A percentile compares a stretch with the other conserved stretches of the same genome.
phyloP scores from a whole-genome alignment of 2,888 invertebrate genomes.

The Oxytorus armatus region DNA sequence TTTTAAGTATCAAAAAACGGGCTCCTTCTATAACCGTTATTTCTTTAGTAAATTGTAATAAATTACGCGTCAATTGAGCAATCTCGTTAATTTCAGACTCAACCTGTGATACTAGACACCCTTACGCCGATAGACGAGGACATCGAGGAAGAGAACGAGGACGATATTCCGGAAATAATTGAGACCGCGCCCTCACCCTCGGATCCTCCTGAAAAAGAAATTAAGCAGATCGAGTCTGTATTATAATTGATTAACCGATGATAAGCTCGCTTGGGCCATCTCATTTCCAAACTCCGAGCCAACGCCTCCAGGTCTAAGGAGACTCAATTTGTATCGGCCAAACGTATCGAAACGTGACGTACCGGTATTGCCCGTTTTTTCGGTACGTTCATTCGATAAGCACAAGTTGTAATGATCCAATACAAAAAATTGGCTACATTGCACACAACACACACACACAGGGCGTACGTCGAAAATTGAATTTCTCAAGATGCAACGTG shows the following conservation, averaged over 20 bases:
- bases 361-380: slow-evolving; percentile 31
- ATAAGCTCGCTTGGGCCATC: slow-evolving; percentile 47
- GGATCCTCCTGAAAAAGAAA: slow-evolving; percentile 85
- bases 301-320: slow-evolving; percentile 79
- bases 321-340: slow-evolving; percentile 19
- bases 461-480: slow-evolving; percentile 11
- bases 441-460: slow-evolving; percentile 11
- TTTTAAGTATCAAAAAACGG: too few species aligned
- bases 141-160: slow-evolving; percentile 89
- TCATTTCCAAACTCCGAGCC: slow-evolving; percentile 80
- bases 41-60: too few species aligned
- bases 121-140: slow-evolving; percentile 93
- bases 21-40: too few species aligned
- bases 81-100: slow-evolving; percentile 84
- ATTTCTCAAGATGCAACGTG: background rate
- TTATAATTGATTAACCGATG: slow-evolving; percentile 84
- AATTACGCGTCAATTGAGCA: background rate
- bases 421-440: slow-evolving; percentile 8
- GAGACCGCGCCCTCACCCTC: slow-evolving; percentile 89
- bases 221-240: slow-evolving; percentile 91
- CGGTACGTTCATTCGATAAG: slow-evolving; percentile 45
- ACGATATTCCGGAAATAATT: slow-evolving; percentile 92
- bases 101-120: slow-evolving; percentile 89
- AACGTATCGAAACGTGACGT: slow-evolving; percentile 36
- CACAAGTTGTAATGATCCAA: slow-evolving; percentile 53